Conservation (phyloP, 2,797 vertebrate genomes). For the Neostethus bicornis region DNA sequence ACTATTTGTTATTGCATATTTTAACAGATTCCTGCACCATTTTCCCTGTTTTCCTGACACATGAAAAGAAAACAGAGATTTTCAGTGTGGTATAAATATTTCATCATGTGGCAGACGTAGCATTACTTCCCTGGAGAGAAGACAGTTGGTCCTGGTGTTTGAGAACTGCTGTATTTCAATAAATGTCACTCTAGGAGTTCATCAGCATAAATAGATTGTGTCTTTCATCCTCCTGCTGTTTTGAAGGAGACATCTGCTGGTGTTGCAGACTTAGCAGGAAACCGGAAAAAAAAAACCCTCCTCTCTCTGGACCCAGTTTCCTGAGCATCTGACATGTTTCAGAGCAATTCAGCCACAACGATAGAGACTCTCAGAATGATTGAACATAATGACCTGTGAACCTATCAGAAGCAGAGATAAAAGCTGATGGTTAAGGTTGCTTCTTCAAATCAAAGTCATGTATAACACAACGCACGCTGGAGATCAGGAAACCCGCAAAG, state of each 20-base stretch:
- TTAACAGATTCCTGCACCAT: not conserved
- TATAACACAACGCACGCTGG: too few relatives aligned
- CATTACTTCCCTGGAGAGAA: not conserved
- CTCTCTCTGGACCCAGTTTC: not conserved
- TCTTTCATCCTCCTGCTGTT: not conserved
- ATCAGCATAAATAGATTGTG: not conserved
- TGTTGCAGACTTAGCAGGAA: slow-evolving; percentile 2
- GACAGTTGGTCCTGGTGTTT: not conserved
- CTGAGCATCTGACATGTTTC: not conserved
- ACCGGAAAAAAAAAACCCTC: not conserved
- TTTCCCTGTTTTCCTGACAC: not conserved
- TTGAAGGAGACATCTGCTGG: slow-evolving; percentile 3
- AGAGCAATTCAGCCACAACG: slow-evolving; percentile 26
- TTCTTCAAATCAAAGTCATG: not conserved
- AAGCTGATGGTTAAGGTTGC: slow-evolving; percentile 57
- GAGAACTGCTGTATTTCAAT: slow-evolving; percentile 10
- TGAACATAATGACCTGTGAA: slow-evolving; percentile 74
- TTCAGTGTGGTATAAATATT: not conserved
- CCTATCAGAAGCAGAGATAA: slow-evolving; percentile 62
- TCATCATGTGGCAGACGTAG: not conserved
- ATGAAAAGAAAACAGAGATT: not conserved
- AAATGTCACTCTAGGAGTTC: not conserved
- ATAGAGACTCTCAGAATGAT: slow-evolving; percentile 51
- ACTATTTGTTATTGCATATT: not conserved
- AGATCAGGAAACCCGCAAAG: too few relatives aligned